Percentiles rank a stretch among this genome's conserved stretches.
Evolutionary conservation across 2,888 invertebrate genomes (phyloP).

Genomic region (Melinaea marsaeus): DNA sequence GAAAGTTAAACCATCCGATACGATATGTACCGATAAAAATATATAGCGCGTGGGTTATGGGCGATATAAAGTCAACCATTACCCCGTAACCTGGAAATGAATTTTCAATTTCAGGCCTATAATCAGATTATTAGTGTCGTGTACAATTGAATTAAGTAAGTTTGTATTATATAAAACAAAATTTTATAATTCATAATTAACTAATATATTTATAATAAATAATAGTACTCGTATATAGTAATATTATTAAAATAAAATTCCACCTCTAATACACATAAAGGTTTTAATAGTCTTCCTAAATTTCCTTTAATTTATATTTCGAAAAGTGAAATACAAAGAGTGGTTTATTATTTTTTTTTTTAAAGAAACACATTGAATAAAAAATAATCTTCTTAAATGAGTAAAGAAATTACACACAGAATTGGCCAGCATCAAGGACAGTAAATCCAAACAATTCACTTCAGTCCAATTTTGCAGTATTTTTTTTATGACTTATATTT

Average conservation of each 20-base stretch:
- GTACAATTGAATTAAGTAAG: neutral
- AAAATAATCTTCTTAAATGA: constrained; percentile 12
- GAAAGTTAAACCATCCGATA: constrained; percentile 11
- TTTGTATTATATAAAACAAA: too few species aligned
- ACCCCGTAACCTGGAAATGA: constrained; percentile 42
- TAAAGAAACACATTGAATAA: constrained; percentile 28
- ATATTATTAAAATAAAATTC: too few species aligned
- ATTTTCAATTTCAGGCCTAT: constrained; percentile 45
- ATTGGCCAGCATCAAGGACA: too few species aligned
- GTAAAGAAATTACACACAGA: constrained; percentile 13
- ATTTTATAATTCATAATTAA: too few species aligned
- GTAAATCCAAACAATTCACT: too few species aligned
- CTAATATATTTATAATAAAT: too few species aligned
- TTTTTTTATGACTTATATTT: too few species aligned
- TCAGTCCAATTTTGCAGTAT: too few species aligned
- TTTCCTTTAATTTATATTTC: neutral
- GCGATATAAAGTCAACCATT: constrained; percentile 43
- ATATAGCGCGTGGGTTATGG: constrained; percentile 44
- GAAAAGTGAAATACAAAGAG: neutral
- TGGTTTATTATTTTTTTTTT: constrained; percentile 1
- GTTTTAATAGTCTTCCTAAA: neutral
- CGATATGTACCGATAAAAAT: constrained; percentile 35
- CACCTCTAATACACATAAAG: neutral
- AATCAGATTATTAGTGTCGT: constrained; percentile 34
- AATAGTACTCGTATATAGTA: too few species aligned